phyloP scores from a whole-genome alignment of 2,113 vertebrate genomes.

The Alectura lathami region DNA sequence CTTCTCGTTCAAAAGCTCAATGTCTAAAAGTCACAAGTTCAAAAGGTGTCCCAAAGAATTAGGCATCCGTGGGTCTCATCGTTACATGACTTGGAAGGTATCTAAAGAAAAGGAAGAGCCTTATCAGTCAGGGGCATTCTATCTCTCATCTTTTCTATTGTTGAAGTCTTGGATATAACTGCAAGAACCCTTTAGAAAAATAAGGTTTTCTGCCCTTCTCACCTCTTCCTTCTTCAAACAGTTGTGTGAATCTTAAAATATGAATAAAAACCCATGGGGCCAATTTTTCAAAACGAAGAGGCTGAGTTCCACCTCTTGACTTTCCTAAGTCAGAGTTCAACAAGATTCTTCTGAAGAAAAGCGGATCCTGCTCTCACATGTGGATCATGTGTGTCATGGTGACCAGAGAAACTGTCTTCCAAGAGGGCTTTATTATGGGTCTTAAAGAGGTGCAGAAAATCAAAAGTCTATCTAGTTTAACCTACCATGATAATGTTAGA shows the following conservation, averaged over 20 bases:
- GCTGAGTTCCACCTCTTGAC: constrained; percentile 13
- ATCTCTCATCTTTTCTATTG: constrained; percentile 51
- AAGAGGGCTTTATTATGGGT: not conserved
- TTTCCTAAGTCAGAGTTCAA: constrained; percentile 31
- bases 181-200: constrained; percentile 34
- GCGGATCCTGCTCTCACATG: not conserved
- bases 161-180: constrained; percentile 46
- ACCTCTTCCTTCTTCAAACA: constrained; percentile 58
- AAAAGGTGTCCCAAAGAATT: constrained; percentile 3
- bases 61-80: not conserved
- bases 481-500: accelerated
- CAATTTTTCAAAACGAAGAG: constrained; percentile 48
- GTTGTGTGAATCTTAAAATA: constrained; percentile 32
- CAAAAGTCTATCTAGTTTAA: not conserved
- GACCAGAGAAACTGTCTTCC: not conserved
- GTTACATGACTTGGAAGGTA: not conserved
- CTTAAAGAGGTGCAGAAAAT: not conserved
- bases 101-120: constrained; percentile 21
- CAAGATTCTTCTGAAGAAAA: not conserved
- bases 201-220: constrained; percentile 61
- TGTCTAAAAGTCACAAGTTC: not conserved
- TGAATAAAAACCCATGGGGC: not conserved
- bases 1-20: not conserved
- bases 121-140: constrained; percentile 41
- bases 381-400: not conserved